Conservation (phyloP, 2,113 vertebrate genomes). For the Cyprinodon brontotheroides region DNA sequence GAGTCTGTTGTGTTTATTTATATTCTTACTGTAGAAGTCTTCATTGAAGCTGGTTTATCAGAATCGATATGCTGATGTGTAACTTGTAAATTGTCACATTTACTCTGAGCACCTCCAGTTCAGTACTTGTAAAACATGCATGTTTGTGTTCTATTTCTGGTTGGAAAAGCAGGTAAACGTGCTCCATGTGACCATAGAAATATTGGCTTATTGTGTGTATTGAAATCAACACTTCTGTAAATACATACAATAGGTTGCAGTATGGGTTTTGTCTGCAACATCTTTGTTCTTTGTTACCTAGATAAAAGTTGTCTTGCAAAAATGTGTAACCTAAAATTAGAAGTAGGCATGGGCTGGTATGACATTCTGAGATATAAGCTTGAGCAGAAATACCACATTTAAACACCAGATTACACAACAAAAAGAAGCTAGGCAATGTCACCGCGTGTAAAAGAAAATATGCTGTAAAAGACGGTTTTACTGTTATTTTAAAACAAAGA, state of each 20-base stretch:
- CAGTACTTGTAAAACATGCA: conserved; percentile 68
- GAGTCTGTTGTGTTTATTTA: conserved; percentile 58
- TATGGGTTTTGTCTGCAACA: conserved; percentile 54
- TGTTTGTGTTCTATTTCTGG: conserved; percentile 69
- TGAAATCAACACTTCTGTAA: conserved; percentile 59
- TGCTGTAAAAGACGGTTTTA: not conserved
- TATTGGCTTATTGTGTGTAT: conserved; percentile 66
- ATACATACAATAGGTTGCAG: conserved; percentile 66
- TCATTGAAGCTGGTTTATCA: conserved; percentile 57
- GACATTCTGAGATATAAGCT: not conserved
- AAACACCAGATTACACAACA: not conserved
- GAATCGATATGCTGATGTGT: conserved; percentile 72
- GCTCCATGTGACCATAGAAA: conserved; percentile 55
- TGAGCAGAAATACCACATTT: not conserved
- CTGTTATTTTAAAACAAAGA: not conserved
- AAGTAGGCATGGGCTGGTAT: not conserved
- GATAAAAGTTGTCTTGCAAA: conserved; percentile 16
- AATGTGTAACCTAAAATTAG: conserved; percentile 13
- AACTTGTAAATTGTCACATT: conserved; percentile 70
- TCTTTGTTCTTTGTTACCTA: conserved; percentile 18
- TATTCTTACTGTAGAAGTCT: conserved; percentile 55
- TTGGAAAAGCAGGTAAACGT: conserved; percentile 58
- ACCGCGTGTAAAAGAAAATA: not conserved
- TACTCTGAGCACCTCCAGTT: conserved; percentile 65
- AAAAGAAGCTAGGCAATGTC: not conserved